These are phyloP conservation scores for Gibbula magus DNA, from an alignment of 2,888 invertebrate species.

Conservation along the genomic window DNA sequence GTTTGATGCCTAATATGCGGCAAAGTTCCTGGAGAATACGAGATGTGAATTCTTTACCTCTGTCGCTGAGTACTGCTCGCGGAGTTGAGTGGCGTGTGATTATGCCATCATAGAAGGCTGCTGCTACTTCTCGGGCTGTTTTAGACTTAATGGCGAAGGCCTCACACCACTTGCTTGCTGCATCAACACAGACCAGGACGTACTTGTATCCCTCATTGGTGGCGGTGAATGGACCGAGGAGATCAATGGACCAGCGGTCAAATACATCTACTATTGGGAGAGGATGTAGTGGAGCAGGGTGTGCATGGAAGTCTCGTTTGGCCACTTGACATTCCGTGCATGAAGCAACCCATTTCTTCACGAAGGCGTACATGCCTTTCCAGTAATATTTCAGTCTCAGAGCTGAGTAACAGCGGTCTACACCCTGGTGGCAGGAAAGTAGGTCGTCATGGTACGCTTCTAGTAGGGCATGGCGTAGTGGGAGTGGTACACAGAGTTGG, in stretches of 20 bases:
- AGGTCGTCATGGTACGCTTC: slow-evolving; percentile 32
- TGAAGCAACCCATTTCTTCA: slow-evolving; percentile 24
- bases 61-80: slow-evolving; percentile 32
- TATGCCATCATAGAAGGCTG: slow-evolving; percentile 5
- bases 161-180: slow-evolving; percentile 17
- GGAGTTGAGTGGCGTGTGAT: slow-evolving; percentile 36
- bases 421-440: neutral
- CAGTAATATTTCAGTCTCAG: slow-evolving; percentile 32
- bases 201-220: neutral
- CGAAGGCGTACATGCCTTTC: no score
- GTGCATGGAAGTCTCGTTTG: slow-evolving; percentile 10
- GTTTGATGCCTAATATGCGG: slow-evolving; percentile 12
- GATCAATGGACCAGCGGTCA: slow-evolving; percentile 32
- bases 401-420: slow-evolving; percentile 11
- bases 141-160: slow-evolving; percentile 25
- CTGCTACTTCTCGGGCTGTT: slow-evolving; percentile 15
- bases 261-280: slow-evolving; percentile 28
- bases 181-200: slow-evolving; percentile 15
- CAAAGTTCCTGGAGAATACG: slow-evolving; percentile 22
- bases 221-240: slow-evolving; percentile 28
- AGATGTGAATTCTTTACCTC: slow-evolving; percentile 40
- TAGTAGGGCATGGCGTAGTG: slow-evolving; percentile 32
- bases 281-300: slow-evolving; percentile 26
- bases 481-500: slow-evolving; percentile 24
- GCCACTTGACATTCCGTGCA: slow-evolving; percentile 31